Conservation (phyloP, 2,113 vertebrate species). For the Pandion haliaetus region DNA sequence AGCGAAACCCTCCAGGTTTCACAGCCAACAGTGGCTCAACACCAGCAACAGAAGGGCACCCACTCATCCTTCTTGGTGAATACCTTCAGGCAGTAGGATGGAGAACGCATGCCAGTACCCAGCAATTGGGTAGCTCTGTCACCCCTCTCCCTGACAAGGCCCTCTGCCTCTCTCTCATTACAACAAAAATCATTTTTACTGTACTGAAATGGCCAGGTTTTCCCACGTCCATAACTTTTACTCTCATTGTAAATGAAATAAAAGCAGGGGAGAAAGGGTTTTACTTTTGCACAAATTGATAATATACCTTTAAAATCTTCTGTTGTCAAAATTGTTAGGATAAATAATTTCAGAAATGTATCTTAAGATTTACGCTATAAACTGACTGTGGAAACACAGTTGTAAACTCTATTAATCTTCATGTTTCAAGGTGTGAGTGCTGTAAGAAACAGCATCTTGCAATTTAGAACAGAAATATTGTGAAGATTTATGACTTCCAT, state of each 20-base stretch:
- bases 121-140: neutral
- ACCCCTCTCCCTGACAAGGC: neutral
- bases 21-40: neutral
- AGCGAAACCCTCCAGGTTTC: neutral
- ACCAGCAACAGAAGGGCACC: neutral
- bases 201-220: neutral
- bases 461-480: neutral
- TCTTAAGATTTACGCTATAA: neutral
- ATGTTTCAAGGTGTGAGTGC: neutral
- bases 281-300: neutral
- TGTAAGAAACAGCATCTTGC: neutral
- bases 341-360: neutral
- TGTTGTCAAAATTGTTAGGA: neutral
- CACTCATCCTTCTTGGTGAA: neutral
- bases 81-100: neutral
- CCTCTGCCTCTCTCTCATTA: neutral
- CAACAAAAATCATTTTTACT: neutral
- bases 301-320: neutral
- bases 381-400: neutral
- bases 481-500: neutral
- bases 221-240: neutral
- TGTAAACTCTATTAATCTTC: neutral
- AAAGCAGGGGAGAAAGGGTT: rapidly evolving
- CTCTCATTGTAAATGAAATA: neutral
- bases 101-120: neutral